These are phyloP conservation scores for Uloborus diversus DNA, from an alignment of 1,140 invertebrate species.

Conservation along the genomic window DNA sequence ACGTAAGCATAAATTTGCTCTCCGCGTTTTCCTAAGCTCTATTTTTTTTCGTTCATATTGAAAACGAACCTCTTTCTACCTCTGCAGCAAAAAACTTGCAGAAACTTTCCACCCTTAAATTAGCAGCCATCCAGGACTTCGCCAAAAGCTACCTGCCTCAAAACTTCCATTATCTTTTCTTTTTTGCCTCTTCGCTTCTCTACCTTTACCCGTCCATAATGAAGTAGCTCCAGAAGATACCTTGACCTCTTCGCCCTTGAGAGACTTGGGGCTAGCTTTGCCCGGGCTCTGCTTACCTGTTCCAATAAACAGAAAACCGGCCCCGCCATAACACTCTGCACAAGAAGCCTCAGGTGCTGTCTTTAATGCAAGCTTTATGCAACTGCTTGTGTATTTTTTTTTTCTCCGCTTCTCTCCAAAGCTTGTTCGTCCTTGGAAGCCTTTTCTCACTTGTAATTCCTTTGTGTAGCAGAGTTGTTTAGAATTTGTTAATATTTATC, in stretches of 20 bases:
- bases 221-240: conserved; percentile 34
- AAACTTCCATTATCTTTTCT: neutral
- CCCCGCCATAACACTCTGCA: conserved; percentile 26
- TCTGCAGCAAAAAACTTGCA: neutral
- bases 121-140: neutral
- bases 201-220: conserved; percentile 21
- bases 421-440: neutral
- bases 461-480: no score
- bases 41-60: no score
- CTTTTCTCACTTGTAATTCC: no score
- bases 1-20: neutral
- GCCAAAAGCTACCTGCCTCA: neutral
- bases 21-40: neutral
- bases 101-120: conserved; percentile 10
- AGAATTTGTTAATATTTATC: no score
- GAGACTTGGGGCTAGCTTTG: conserved; percentile 36
- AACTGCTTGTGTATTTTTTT: neutral
- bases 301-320: conserved; percentile 13
- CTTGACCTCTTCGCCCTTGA: conserved; percentile 36
- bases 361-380: conserved; percentile 15
- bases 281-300: conserved; percentile 24
- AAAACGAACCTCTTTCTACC: neutral
- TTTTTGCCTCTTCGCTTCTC: conserved; percentile 1
- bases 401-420: conserved; percentile 5
- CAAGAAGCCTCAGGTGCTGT: conserved; percentile 25